Conservation (phyloP, 2,797 vertebrate genomes). For the Ceryle rudis region DNA sequence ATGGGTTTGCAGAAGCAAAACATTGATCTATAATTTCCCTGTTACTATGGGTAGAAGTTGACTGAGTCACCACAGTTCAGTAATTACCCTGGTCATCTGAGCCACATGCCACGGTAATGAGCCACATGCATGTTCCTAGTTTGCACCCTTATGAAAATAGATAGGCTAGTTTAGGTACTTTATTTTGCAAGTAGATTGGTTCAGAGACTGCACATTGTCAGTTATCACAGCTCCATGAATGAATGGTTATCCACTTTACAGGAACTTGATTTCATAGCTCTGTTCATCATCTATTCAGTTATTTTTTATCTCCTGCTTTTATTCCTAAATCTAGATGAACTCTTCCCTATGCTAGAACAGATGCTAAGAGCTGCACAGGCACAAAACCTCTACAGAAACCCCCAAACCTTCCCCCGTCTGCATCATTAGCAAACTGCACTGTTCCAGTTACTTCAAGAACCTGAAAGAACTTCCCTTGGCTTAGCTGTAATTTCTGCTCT, state of each 20-base stretch:
- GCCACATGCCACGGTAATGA: background rate
- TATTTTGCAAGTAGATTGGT: background rate
- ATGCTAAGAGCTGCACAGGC: background rate
- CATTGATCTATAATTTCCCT: background rate
- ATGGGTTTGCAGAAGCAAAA: background rate
- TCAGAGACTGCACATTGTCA: fast-evolving
- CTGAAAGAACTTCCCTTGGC: background rate
- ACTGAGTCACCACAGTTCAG: background rate
- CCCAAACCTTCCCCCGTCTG: fast-evolving
- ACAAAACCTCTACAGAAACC: background rate
- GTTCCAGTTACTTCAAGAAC: background rate
- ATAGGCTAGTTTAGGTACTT: background rate
- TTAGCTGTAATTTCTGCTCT: background rate
- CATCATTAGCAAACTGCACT: background rate
- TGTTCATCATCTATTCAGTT: background rate
- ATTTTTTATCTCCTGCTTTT: background rate
- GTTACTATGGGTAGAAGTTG: background rate
- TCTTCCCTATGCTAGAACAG: background rate
- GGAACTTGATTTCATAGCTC: background rate
- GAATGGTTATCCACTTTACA: background rate
- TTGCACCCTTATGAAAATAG: background rate
- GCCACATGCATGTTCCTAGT: background rate
- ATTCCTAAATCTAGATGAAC: background rate
- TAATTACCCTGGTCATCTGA: background rate
- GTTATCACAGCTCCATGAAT: background rate